Conservation (phyloP, 2,113 vertebrate genomes). For the Muntiacus muntjak region DNA sequence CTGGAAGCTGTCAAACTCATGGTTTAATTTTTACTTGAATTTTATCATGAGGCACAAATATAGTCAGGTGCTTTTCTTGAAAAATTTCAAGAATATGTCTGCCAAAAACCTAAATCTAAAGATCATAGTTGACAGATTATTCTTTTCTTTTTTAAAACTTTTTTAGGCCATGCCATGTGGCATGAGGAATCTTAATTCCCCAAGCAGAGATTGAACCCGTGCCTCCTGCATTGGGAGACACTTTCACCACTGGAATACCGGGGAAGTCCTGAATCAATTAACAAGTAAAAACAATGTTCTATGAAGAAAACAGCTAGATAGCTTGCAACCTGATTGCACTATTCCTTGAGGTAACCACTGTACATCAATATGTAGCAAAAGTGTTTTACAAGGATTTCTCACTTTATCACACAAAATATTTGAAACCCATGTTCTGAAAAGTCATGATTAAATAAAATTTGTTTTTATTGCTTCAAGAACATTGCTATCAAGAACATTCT, state of each 20-base stretch:
- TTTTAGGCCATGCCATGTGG: not conserved
- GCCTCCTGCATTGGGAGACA: not conserved
- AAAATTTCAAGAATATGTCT: not conserved
- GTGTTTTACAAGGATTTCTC: not conserved
- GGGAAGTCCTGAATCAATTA: not conserved
- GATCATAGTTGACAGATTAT: not conserved
- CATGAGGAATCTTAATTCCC: not conserved
- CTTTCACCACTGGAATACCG: not conserved
- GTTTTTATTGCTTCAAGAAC: not conserved
- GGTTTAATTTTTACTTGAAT: not conserved
- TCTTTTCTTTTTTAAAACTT: not conserved
- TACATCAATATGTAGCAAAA: not conserved
- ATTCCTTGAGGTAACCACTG: not conserved
- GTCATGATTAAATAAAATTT: constrained; percentile 23
- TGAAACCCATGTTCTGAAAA: not conserved
- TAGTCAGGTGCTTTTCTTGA: not conserved
- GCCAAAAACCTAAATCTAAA: not conserved
- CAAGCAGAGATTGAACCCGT: not conserved
- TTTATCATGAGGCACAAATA: not conserved
- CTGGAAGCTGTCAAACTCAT: not conserved
- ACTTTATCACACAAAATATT: constrained; percentile 29
- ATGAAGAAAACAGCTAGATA: not conserved
- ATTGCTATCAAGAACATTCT: not conserved
- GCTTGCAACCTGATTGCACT: not conserved
- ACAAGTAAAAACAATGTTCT: not conserved